These are phyloP conservation scores for Scaptomyza reducta DNA, from an alignment of 2,888 invertebrate genomes.

Conservation along the genomic window DNA sequence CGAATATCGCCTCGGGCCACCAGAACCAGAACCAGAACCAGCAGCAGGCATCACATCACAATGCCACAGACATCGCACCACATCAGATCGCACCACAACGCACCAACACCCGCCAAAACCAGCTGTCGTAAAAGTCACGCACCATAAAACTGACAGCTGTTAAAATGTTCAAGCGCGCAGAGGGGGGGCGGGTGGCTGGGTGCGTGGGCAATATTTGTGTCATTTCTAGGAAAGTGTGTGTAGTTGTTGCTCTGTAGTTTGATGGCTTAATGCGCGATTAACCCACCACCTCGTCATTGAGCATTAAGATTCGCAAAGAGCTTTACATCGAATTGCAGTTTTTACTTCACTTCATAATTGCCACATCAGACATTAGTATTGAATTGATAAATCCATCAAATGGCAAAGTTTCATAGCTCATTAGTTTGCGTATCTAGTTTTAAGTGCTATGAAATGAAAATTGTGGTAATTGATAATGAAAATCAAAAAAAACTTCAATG, in stretches of 20 bases:
- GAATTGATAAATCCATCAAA: slow-evolving; percentile 24
- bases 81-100: slow-evolving; percentile 8
- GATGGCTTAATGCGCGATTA: slow-evolving; percentile 73
- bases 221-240: slow-evolving; percentile 14
- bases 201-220: slow-evolving; percentile 9
- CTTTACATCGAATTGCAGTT: slow-evolving; percentile 25
- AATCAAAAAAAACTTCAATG: no score
- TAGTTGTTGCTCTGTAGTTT: slow-evolving; percentile 43
- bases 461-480: no score
- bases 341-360: slow-evolving; percentile 39
- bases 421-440: slow-evolving; percentile 1
- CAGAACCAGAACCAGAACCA: no score
- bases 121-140: slow-evolving; percentile 78
- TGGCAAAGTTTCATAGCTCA: background rate
- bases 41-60: slow-evolving; percentile 2
- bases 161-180: slow-evolving; percentile 61
- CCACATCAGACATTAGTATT: slow-evolving; percentile 31
- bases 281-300: slow-evolving; percentile 37
- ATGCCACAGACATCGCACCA: background rate
- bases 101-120: slow-evolving; percentile 23
- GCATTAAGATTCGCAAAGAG: slow-evolving; percentile 14
- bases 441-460: background rate
- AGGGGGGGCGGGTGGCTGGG: no score
- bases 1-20: slow-evolving; percentile 56
- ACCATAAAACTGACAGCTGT: slow-evolving; percentile 79